Evolutionary conservation across 2,888 invertebrate species (phyloP).

Genomic region (Cyaniris semiargus): DNA sequence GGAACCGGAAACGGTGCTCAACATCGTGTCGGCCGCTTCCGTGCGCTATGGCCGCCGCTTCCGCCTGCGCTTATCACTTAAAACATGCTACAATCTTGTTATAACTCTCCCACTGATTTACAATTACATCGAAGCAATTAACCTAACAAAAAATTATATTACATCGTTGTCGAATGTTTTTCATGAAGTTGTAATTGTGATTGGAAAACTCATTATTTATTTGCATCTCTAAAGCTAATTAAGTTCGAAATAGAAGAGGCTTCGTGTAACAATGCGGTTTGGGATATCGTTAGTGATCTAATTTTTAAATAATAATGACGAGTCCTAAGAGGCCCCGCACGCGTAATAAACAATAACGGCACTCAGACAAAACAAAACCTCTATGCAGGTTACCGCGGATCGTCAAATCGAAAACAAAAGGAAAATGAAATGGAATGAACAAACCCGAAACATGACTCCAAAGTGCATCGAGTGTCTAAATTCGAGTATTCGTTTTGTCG

Average conservation of each 20-base stretch:
- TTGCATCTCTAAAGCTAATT: slow-evolving; percentile 12
- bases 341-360: slow-evolving; percentile 48
- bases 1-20: slow-evolving; percentile 57
- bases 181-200: neutral
- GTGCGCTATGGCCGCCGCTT: slow-evolving; percentile 56
- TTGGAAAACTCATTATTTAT: slow-evolving; percentile 14
- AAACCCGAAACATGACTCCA: slow-evolving; percentile 52
- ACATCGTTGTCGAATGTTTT: slow-evolving; percentile 1
- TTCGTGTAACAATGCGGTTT: slow-evolving; percentile 26
- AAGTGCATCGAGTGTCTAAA: slow-evolving; percentile 53
- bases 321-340: slow-evolving; percentile 43
- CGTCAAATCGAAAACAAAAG: slow-evolving; percentile 50
- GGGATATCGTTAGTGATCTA: slow-evolving; percentile 36
- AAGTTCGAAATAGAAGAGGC: neutral
- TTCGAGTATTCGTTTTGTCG: slow-evolving; percentile 50
- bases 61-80: slow-evolving; percentile 48
- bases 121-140: neutral
- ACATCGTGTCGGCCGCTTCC: slow-evolving; percentile 54
- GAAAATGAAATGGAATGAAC: slow-evolving; percentile 50
- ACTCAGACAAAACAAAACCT: slow-evolving; percentile 53
- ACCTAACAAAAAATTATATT: neutral
- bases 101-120: slow-evolving; percentile 12
- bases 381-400: slow-evolving; percentile 44
- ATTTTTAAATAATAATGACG: slow-evolving; percentile 45
- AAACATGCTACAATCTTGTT: slow-evolving; percentile 54